These are phyloP conservation scores for Bombus balteatus DNA, from an alignment of 1,140 invertebrate species.

Conservation along the genomic window DNA sequence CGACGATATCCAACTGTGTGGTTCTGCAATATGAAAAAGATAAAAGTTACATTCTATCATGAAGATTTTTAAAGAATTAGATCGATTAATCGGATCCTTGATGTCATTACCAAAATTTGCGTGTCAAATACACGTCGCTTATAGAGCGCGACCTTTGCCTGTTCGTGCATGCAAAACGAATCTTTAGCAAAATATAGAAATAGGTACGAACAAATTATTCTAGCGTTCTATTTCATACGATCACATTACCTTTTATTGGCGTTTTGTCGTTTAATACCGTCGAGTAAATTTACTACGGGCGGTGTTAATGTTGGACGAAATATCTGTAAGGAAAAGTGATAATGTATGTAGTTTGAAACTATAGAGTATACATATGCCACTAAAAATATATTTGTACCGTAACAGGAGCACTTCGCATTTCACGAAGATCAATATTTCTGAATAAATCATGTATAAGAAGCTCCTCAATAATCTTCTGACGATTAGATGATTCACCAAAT, in stretches of 20 bases:
- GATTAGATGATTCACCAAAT: conserved; percentile 87
- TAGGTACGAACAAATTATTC: background rate
- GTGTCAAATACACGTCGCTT: conserved; percentile 65
- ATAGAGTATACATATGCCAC: too few relatives aligned
- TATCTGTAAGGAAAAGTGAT: conserved; percentile 71
- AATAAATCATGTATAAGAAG: conserved; percentile 92
- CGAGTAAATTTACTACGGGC: conserved; percentile 79
- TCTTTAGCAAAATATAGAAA: conserved; percentile 53
- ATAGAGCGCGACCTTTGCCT: conserved; percentile 73
- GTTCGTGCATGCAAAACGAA: conserved; percentile 75
- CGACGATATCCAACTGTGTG: conserved; percentile 68
- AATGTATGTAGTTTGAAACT: background rate
- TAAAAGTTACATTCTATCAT: background rate
- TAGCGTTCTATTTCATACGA: background rate
- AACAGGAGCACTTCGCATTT: conserved; percentile 87
- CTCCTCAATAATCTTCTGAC: conserved; percentile 89
- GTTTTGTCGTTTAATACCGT: conserved; percentile 79
- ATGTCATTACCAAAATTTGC: conserved; percentile 73
- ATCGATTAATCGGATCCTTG: conserved; percentile 7
- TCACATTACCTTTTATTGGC: conserved; percentile 72
- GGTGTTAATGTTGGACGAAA: conserved; percentile 80
- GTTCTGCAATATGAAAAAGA: conserved; percentile 67
- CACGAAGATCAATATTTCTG: conserved; percentile 92
- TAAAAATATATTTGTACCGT: conserved; percentile 77
- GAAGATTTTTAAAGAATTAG: too few relatives aligned